Percentiles rank a stretch among this genome's conserved stretches.
phyloP scores from a whole-genome alignment of 2,113 vertebrate species.

The Antechinus flavipes region DNA sequence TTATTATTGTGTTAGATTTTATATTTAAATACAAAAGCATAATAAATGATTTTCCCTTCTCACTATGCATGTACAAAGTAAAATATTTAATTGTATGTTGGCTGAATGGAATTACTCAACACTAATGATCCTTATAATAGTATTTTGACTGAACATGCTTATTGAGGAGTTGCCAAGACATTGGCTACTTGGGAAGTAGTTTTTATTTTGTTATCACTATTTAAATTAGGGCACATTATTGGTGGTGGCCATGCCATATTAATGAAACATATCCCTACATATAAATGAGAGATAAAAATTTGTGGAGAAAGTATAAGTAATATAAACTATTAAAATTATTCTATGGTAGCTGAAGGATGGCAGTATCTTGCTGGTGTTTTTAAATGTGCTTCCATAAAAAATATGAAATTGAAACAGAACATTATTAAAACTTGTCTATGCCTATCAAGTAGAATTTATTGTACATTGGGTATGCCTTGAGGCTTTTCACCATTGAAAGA shows the following conservation, averaged over 20 bases:
- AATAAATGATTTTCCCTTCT: background rate
- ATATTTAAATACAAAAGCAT: constrained; percentile 3
- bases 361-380: background rate
- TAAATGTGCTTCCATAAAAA: background rate
- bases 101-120: background rate
- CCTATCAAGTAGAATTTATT: background rate
- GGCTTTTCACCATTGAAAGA: background rate
- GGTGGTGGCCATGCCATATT: background rate
- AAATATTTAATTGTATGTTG: background rate
- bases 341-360: background rate
- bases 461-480: background rate
- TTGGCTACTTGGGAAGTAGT: background rate
- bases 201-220: background rate
- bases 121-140: background rate
- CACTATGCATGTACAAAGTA: background rate
- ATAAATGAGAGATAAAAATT: background rate
- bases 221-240: background rate
- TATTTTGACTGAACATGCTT: background rate
- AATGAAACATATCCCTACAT: background rate
- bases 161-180: background rate
- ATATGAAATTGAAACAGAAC: background rate
- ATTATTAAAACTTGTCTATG: background rate
- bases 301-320: background rate
- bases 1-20: constrained; percentile 43
- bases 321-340: background rate